Evolutionary conservation across 1,140 invertebrate species (phyloP).

Genomic region (Bursaphelenchus mucronatus): DNA sequence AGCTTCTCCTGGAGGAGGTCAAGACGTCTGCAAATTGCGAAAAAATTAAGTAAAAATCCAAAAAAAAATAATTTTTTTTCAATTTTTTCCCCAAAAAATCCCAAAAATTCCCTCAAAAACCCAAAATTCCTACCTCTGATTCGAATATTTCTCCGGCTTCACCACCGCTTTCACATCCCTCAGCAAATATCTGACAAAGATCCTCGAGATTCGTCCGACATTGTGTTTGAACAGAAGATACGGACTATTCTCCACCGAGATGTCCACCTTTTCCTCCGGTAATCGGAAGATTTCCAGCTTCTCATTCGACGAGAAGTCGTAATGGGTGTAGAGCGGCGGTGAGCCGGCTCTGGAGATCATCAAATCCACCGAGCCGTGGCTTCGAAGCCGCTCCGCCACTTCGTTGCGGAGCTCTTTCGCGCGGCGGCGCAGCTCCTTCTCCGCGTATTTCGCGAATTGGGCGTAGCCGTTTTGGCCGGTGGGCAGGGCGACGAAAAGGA

Average conservation of each 20-base stretch:
- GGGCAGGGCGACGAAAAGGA: constrained; percentile 48
- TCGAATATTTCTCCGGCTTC: constrained; percentile 42
- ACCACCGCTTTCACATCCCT: constrained; percentile 31
- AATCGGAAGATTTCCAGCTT: constrained; percentile 49
- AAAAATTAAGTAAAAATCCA: not conserved
- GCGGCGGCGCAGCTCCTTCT: constrained; percentile 18
- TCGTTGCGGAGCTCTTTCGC: constrained; percentile 37
- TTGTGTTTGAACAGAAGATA: constrained; percentile 47
- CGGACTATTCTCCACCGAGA: constrained; percentile 40
- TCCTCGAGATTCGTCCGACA: constrained; percentile 41
- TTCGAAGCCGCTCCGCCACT: constrained; percentile 22
- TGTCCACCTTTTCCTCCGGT: constrained; percentile 36
- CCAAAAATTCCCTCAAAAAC: constrained; percentile 7
- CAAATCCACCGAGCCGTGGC: constrained; percentile 30
- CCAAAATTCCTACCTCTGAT: constrained; percentile 21
- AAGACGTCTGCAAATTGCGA: constrained; percentile 30
- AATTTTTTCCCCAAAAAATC: constrained; percentile 15
- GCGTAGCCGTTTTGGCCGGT: constrained; percentile 38
- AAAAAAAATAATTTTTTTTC: not conserved
- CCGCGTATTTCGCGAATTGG: constrained; percentile 22
- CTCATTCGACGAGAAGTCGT: constrained; percentile 49
- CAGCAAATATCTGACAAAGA: constrained; percentile 49
- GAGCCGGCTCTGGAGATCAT: constrained; percentile 32
- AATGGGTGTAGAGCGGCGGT: constrained; percentile 38
- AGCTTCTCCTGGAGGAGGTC: constrained; percentile 41